Percentiles rank a stretch among this genome's conserved stretches.
Evolutionary conservation across 2,797 vertebrate species (phyloP).

Genomic region (Phalanger gymnotis): DNA sequence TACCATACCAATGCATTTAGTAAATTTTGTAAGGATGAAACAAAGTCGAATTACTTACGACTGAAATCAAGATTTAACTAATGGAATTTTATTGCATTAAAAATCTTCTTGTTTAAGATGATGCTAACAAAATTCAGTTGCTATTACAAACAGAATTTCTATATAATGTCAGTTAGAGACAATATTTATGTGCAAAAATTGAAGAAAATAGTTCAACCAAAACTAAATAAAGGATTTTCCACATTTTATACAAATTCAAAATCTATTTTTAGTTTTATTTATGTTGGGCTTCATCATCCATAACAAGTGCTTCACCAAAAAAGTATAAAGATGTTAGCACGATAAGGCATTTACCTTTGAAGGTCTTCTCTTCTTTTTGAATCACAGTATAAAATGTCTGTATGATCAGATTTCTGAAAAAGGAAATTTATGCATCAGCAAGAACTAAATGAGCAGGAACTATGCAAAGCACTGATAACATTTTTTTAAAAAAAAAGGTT

Average conservation of each 20-base stretch:
- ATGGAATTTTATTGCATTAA: constrained; percentile 27
- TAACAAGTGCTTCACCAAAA: constrained; percentile 40
- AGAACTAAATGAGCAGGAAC: constrained; percentile 23
- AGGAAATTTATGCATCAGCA: constrained; percentile 49
- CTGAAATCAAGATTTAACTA: constrained; percentile 43
- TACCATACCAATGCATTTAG: constrained; percentile 8
- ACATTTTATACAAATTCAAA: constrained; percentile 18
- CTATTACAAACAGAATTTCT: constrained; percentile 10
- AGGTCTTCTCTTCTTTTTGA: constrained; percentile 69
- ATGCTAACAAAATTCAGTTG: constrained; percentile 11
- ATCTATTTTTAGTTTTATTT: constrained; percentile 6
- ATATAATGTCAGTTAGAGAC: not conserved
- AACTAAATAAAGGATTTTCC: constrained; percentile 36
- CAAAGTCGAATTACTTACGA: constrained; percentile 38
- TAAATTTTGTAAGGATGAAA: not conserved
- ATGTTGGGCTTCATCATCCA: constrained; percentile 17
- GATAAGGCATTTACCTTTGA: constrained; percentile 77
- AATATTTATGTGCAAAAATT: not conserved
- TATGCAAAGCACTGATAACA: not conserved
- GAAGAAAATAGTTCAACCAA: constrained; percentile 23
- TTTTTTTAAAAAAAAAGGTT: not conserved
- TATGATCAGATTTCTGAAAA: constrained; percentile 79
- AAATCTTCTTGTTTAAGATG: constrained; percentile 48
- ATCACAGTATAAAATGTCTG: constrained; percentile 46
- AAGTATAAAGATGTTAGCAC: constrained; percentile 34